Evolutionary conservation across 2,797 vertebrate genomes (phyloP).

Genomic region (Falco peregrinus): DNA sequence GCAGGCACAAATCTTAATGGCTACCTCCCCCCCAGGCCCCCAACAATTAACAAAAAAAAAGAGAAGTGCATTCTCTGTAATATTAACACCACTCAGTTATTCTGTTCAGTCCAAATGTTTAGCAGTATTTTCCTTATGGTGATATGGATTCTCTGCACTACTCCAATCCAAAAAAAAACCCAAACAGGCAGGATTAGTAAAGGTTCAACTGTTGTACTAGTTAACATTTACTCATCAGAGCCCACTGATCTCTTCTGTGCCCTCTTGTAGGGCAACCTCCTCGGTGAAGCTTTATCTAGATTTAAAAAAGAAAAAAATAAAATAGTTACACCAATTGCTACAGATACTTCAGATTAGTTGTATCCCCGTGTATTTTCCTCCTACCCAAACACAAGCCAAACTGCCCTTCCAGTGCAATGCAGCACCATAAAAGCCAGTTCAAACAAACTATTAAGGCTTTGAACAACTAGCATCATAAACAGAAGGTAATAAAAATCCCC

Average conservation of each 20-base stretch:
- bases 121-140: conserved; percentile 72
- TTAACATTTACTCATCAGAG: conserved; percentile 90
- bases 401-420: not conserved
- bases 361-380: not conserved
- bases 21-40: not conserved
- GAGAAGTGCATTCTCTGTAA: conserved; percentile 77
- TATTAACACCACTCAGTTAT: conserved; percentile 73
- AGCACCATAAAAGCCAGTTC: not conserved
- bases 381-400: not conserved
- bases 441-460: not conserved
- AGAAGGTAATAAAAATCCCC: not conserved
- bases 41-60: conserved; percentile 43
- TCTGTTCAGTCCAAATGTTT: conserved; percentile 75
- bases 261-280: conserved; percentile 92
- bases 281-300: conserved; percentile 94
- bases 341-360: not conserved
- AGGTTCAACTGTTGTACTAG: conserved; percentile 71
- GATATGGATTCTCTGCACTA: conserved; percentile 76
- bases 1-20: conserved; percentile 71
- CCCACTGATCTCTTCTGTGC: conserved; percentile 94
- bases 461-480: not conserved
- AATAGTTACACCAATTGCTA: not conserved
- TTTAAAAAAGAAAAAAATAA: not conserved
- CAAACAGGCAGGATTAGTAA: conserved; percentile 75
- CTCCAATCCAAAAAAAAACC: conserved; percentile 72